Percentiles rank a stretch among this genome's conserved stretches.
phyloP scores from a whole-genome alignment of 2,113 vertebrate species.

The Tangachromis dhanisi region DNA sequence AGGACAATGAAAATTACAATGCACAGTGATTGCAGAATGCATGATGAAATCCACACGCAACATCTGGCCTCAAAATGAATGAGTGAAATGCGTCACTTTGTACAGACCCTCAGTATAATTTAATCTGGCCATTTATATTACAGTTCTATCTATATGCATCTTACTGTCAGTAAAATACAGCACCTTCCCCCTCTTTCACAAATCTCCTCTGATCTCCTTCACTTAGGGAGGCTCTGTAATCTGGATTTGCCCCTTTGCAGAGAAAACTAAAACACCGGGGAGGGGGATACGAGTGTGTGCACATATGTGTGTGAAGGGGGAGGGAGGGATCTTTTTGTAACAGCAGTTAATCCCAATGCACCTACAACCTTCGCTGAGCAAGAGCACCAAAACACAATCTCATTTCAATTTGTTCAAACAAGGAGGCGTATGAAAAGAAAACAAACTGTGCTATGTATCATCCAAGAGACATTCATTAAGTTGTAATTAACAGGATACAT shows the following conservation, averaged over 20 bases:
- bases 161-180: neutral
- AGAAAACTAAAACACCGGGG: conserved; percentile 25
- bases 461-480: neutral
- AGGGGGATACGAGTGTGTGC: neutral
- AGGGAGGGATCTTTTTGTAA: conserved; percentile 4
- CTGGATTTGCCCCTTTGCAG: conserved; percentile 46
- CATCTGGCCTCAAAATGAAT: neutral
- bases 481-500: neutral
- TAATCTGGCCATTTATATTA: neutral
- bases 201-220: conserved; percentile 51
- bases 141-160: neutral
- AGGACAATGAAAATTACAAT: neutral
- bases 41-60: neutral
- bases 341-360: conserved; percentile 29
- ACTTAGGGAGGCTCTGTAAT: conserved; percentile 44
- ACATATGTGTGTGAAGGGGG: neutral
- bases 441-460: neutral
- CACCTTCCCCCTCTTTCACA: conserved; percentile 13
- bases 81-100: neutral
- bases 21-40: neutral
- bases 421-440: neutral
- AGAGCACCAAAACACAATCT: neutral
- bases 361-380: conserved; percentile 19
- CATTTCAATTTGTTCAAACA: neutral
- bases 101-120: neutral